phyloP scores from a whole-genome alignment of 2,113 vertebrate species.

The Proteles cristata region DNA sequence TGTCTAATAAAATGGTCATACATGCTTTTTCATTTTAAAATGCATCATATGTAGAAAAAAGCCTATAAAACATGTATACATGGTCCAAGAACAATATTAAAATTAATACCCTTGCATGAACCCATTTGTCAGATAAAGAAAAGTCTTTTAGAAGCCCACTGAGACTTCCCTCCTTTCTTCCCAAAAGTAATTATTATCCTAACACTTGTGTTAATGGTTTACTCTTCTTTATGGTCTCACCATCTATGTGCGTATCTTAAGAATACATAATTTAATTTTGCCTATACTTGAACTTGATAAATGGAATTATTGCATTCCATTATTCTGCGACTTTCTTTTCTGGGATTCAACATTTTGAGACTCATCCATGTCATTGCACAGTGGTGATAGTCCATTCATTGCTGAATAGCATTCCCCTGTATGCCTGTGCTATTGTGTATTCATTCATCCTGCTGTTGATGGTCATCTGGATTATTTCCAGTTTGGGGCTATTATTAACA shows the following conservation, averaged over 20 bases:
- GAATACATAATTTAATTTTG: background rate
- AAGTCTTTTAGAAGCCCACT: background rate
- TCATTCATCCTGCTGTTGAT: background rate
- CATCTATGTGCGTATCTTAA: background rate
- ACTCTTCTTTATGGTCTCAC: background rate
- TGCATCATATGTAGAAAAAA: background rate
- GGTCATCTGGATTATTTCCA: background rate
- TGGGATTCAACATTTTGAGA: background rate
- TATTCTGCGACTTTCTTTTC: background rate
- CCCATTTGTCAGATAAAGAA: background rate
- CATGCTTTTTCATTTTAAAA: conserved; percentile 3
- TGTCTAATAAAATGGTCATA: background rate
- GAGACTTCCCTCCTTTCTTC: background rate
- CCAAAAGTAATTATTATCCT: background rate
- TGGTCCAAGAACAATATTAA: background rate
- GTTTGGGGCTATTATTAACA: background rate
- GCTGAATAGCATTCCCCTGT: background rate
- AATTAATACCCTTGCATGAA: background rate
- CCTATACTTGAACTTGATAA: background rate
- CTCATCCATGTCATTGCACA: rapidly evolving
- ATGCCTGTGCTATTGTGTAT: rapidly evolving
- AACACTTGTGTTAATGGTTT: conserved; percentile 5
- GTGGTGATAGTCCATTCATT: background rate
- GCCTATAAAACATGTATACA: background rate
- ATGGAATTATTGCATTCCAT: background rate